Conservation (phyloP, 1,140 invertebrate species). For the Mya arenaria region DNA sequence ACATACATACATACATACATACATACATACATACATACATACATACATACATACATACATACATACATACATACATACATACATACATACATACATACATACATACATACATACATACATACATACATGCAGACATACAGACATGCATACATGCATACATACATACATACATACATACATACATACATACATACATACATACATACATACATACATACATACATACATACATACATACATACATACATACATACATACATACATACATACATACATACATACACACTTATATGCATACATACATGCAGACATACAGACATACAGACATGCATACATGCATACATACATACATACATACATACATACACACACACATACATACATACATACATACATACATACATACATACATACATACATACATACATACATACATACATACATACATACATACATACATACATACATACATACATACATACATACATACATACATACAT, state of each 20-base stretch:
- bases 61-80: constrained; percentile 16
- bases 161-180: constrained; percentile 42
- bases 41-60: constrained; percentile 27
- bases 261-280: constrained; percentile 50
- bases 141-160: constrained; percentile 28
- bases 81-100: constrained; percentile 22
- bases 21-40: constrained; percentile 15
- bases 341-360: constrained; percentile 13
- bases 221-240: constrained; percentile 51
- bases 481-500: constrained; percentile 30
- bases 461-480: background rate
- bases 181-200: constrained; percentile 39
- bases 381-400: constrained; percentile 48
- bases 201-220: constrained; percentile 49
- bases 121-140: constrained; percentile 11
- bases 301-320: constrained; percentile 36
- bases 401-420: constrained; percentile 34
- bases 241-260: constrained; percentile 41
- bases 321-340: constrained; percentile 5
- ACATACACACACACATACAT: constrained; percentile 2
- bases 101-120: constrained; percentile 29
- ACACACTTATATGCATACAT: constrained; percentile 50
- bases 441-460: constrained; percentile 14
- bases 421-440: background rate
- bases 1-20: constrained; percentile 13